Conservation (phyloP, 2,888 invertebrate genomes). For the Notocelia uddmanniana region DNA sequence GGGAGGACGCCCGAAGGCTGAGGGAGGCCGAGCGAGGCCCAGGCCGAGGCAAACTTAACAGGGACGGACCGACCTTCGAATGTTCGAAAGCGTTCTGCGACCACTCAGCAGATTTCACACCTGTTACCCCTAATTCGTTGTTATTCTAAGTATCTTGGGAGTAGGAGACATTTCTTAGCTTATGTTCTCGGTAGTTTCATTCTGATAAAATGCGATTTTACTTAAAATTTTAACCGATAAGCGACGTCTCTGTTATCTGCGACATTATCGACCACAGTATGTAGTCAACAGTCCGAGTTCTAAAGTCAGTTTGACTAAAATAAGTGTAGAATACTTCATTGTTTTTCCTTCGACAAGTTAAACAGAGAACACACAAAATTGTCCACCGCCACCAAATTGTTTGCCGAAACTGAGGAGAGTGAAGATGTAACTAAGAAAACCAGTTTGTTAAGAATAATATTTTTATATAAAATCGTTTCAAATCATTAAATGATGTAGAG, state of each 20-base stretch:
- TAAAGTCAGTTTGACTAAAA: slow-evolving; percentile 38
- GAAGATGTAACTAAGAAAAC: not conserved
- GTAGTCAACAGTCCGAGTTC: slow-evolving; percentile 42
- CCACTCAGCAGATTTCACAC: not conserved
- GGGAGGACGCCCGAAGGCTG: not conserved
- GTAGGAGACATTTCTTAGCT: slow-evolving; percentile 15
- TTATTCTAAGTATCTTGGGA: slow-evolving; percentile 2
- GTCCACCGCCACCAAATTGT: not conserved
- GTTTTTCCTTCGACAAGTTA: slow-evolving; percentile 70
- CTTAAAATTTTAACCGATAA: slow-evolving; percentile 16
- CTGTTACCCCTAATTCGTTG: slow-evolving; percentile 9
- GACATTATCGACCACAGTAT: slow-evolving; percentile 30
- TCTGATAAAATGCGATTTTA: slow-evolving; percentile 6
- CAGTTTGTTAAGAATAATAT: slow-evolving; percentile 5
- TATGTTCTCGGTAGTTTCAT: slow-evolving; percentile 3
- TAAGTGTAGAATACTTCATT: slow-evolving; percentile 56
- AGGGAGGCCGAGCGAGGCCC: not conserved
- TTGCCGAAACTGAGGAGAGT: not conserved
- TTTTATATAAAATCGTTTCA: slow-evolving; percentile 21
- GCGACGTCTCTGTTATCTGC: slow-evolving; percentile 32
- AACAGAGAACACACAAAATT: slow-evolving; percentile 2
- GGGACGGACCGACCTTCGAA: slow-evolving; percentile 22
- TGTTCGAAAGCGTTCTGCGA: slow-evolving; percentile 13
- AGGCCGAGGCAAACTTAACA: not conserved
- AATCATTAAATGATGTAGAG: slow-evolving; percentile 6